phyloP scores from a whole-genome alignment of 2,797 vertebrate species.

The Botia almorhae region DNA sequence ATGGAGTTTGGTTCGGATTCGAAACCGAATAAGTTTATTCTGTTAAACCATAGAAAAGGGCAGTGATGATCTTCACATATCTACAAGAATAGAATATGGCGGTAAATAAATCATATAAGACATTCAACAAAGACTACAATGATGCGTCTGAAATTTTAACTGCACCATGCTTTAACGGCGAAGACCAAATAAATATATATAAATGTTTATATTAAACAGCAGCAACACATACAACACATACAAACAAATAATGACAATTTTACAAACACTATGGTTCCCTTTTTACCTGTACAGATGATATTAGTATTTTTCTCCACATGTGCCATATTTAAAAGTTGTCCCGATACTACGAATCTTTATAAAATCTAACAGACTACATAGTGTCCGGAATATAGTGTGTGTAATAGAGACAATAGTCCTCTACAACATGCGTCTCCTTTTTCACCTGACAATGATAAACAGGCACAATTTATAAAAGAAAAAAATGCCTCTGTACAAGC shows the following conservation, averaged over 20 bases:
- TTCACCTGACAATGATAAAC: slow-evolving; percentile 87
- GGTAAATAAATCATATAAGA: slow-evolving; percentile 78
- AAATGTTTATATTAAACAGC: slow-evolving; percentile 99
- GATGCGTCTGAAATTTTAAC: slow-evolving; percentile 91
- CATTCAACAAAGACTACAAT: slow-evolving; percentile 86
- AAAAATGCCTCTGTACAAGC: slow-evolving; percentile 85
- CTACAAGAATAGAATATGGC: slow-evolving; percentile 69
- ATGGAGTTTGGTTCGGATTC: slow-evolving; percentile 72
- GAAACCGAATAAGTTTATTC: slow-evolving; percentile 74
- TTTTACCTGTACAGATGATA: slow-evolving; percentile 82
- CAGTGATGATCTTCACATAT: slow-evolving; percentile 82
- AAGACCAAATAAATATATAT: slow-evolving; percentile 98
- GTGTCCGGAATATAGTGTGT: slow-evolving; percentile 99
- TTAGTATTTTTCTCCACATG: slow-evolving; percentile 80
- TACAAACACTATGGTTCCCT: slow-evolving; percentile 97
- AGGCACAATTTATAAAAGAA: slow-evolving; percentile 93
- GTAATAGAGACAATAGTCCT: slow-evolving; percentile 98
- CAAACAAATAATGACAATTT: slow-evolving; percentile 99
- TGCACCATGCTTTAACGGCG: slow-evolving; percentile 97
- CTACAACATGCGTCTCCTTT: slow-evolving; percentile 89
- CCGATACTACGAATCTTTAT: slow-evolving; percentile 97
- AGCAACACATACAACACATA: slow-evolving; percentile 99
- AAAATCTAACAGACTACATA: slow-evolving; percentile 99
- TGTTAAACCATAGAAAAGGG: slow-evolving; percentile 84
- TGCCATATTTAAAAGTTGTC: slow-evolving; percentile 89